phyloP scores from a whole-genome alignment of 2,888 invertebrate genomes.

The Protonemura montana region DNA sequence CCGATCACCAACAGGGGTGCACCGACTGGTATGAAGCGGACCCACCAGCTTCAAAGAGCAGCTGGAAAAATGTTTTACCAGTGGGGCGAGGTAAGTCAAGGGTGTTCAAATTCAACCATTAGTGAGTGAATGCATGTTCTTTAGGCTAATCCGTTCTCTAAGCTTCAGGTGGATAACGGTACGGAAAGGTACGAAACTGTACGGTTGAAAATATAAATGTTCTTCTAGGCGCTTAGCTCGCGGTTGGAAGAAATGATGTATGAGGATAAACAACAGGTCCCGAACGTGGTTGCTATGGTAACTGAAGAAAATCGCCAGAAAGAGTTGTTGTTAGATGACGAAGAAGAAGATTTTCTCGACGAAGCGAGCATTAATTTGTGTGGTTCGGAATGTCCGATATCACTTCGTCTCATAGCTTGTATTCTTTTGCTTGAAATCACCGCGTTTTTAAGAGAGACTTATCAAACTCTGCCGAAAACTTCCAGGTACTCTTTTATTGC shows the following conservation, averaged over 20 bases:
- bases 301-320: constrained; percentile 80
- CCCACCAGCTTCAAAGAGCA: constrained; percentile 80
- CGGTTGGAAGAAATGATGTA: constrained; percentile 89
- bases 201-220: too few relatives aligned
- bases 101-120: too few relatives aligned
- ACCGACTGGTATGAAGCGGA: constrained; percentile 68
- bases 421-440: constrained; percentile 96
- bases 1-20: constrained; percentile 61
- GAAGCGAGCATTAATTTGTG: constrained; percentile 78
- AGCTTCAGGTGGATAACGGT: too few relatives aligned
- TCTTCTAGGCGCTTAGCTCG: constrained; percentile 75
- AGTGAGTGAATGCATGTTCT: too few relatives aligned
- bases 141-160: too few relatives aligned
- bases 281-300: constrained; percentile 72
- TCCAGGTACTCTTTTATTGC: constrained; percentile 59
- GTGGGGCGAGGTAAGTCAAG: constrained; percentile 82
- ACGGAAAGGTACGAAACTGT: too few relatives aligned
- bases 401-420: constrained; percentile 91
- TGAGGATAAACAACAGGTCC: constrained; percentile 79
- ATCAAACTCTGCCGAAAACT: constrained; percentile 83
- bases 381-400: constrained; percentile 87
- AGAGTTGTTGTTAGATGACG: constrained; percentile 81
- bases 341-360: constrained; percentile 97
- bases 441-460: constrained; percentile 94
- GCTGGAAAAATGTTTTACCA: constrained; percentile 98